Base-by-base conservation (phyloP, 1,140 invertebrate species). In the Charaxes varanes region DNA sequence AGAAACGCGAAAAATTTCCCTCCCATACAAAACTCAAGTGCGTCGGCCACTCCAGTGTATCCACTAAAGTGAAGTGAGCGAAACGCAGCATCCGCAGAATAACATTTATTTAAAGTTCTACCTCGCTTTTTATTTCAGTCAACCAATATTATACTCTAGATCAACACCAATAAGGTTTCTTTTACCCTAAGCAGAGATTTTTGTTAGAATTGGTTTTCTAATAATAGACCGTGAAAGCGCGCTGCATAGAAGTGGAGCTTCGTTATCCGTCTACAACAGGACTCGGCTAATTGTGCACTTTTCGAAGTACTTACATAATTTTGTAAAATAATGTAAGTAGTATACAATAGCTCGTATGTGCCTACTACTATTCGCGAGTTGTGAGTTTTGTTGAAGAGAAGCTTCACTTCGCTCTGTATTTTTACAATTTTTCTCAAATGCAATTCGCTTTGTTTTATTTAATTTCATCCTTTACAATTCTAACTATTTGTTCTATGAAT, bases 201-300 rank as follows among this genome's bases (percentile, higher is more conserved):
- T 21, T 27, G 19, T 33, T 58, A 50, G 16, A 17, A 36, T 10
- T 36, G 19, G 28, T 59, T 65, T 66, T 67, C 52, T 64, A 67
- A 64, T 69, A 61, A 60, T 54, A 37, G 32, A 41, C 15, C 28
- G 15, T 24, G 43, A 49, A 67, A 50, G 65, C 62, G 57, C 64
- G 56, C 63, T 72, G 56, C 64, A 71, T 64, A 57, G 56, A 55
- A 70, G 73, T 62, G 66, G 53, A 55, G 68, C 68, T 79, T 76
- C 74, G 69, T 76, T 78, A 78, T 71, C 58, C 62, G 48, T 51
- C 52, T 64, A 51, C 53, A 38, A 62, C 61, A 68, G 58, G 56
- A 68, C 58, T 53, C 55, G 56, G 64, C n/a, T n/a, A n/a, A n/a
- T n/a, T n/a, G n/a, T n/a, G n/a, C n/a, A n/a, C n/a, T n/a, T n/a